phyloP scores from a whole-genome alignment of 2,113 vertebrate genomes.

The Halichoeres trimaculatus region DNA sequence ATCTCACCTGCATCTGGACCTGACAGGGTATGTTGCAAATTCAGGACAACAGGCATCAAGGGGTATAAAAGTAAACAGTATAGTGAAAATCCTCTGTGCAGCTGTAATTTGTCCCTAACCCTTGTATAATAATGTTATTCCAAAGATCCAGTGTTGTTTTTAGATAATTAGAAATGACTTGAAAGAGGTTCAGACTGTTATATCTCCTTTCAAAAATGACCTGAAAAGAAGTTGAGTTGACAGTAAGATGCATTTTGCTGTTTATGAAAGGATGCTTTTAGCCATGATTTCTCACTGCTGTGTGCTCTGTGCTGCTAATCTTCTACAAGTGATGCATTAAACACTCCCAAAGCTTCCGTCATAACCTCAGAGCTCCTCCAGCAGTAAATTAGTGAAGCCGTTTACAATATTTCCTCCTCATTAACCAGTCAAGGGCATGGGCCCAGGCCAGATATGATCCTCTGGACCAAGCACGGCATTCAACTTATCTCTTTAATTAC shows the following conservation, averaged over 20 bases:
- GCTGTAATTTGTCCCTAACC: not conserved
- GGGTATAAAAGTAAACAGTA: no score
- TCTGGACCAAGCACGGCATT: not conserved
- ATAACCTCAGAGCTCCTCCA: constrained; percentile 13
- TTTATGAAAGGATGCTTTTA: not conserved
- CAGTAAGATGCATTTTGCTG: no score
- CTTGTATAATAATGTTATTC: not conserved
- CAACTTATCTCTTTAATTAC: constrained; percentile 1
- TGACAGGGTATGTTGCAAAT: no score
- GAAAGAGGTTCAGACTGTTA: not conserved
- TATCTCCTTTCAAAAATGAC: no score
- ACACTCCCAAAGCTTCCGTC: constrained; percentile 17
- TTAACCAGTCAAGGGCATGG: constrained; percentile 40
- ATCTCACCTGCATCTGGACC: no score
- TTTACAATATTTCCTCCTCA: constrained; percentile 41
- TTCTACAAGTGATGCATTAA: constrained; percentile 5
- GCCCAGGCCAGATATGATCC: constrained; percentile 17
- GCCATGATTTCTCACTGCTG: not conserved
- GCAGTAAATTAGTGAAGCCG: constrained; percentile 35
- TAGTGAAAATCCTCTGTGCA: not conserved
- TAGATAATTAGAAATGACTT: not conserved
- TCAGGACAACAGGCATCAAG: no score
- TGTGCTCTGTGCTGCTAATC: not conserved
- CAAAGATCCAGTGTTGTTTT: not conserved
- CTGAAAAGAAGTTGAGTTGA: no score